These are phyloP conservation scores for Heliconius ethilla DNA, from an alignment of 2,888 invertebrate genomes.

Conservation along the genomic window DNA sequence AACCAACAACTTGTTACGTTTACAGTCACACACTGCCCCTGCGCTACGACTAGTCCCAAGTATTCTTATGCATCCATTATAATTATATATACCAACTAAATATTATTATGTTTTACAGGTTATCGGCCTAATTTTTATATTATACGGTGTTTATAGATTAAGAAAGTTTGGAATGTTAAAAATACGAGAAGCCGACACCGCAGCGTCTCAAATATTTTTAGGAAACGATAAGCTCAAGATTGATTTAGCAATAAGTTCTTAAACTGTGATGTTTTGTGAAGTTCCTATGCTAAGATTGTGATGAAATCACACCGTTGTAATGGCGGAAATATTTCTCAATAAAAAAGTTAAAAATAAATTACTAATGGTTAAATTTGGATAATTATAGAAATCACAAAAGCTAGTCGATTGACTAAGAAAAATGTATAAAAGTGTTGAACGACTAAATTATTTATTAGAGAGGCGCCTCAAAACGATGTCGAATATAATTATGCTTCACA, in stretches of 20 bases:
- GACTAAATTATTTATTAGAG: background rate
- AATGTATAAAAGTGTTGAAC: background rate
- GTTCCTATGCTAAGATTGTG: background rate
- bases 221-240: slow-evolving; percentile 28
- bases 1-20: too few species aligned
- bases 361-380: background rate
- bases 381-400: background rate
- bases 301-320: background rate
- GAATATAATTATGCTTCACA: background rate
- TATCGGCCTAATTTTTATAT: slow-evolving; percentile 57
- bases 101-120: slow-evolving; percentile 52
- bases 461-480: background rate
- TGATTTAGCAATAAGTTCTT: background rate
- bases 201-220: slow-evolving; percentile 42
- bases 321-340: background rate
- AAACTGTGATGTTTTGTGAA: background rate
- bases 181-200: slow-evolving; percentile 29
- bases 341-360: background rate
- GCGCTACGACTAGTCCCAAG: too few species aligned
- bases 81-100: background rate
- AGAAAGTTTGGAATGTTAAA: slow-evolving; percentile 42
- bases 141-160: slow-evolving; percentile 54
- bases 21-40: too few species aligned
- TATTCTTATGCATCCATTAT: background rate
- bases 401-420: background rate